Conservation (phyloP, 2,113 vertebrate species). For the Oenanthe melanoleuca region DNA sequence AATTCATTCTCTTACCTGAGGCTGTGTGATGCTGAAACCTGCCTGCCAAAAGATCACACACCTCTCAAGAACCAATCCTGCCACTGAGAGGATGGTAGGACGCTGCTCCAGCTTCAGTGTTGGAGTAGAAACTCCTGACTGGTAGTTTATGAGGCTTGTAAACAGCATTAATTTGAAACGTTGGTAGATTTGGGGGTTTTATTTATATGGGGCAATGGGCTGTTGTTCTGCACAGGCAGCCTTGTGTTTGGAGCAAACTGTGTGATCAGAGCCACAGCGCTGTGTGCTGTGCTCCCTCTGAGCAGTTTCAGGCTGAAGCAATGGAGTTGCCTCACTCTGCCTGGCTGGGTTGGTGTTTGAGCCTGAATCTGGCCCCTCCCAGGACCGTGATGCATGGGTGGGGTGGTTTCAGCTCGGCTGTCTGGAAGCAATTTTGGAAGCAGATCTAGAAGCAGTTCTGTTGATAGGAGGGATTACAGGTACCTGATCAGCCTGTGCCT, state of each 20-base stretch:
- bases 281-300: neutral
- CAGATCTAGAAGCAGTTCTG: neutral
- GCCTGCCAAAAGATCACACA: neutral
- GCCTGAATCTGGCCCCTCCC: neutral
- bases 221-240: neutral
- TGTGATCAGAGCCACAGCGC: fast-evolving
- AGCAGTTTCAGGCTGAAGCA: neutral
- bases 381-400: neutral
- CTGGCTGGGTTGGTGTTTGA: neutral
- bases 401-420: neutral
- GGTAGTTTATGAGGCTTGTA: neutral
- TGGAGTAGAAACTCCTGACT: neutral
- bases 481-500: neutral
- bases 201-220: neutral
- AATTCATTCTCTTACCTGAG: neutral
- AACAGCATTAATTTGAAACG: neutral
- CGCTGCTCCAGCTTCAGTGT: neutral
- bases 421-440: no score
- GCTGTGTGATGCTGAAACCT: neutral
- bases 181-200: neutral
- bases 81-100: neutral
- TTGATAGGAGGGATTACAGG: neutral
- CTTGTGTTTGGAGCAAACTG: neutral
- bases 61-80: neutral
- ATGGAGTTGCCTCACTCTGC: neutral